Conservation (phyloP, 2,797 vertebrate genomes). For the Onychomys leucogaster region DNA sequence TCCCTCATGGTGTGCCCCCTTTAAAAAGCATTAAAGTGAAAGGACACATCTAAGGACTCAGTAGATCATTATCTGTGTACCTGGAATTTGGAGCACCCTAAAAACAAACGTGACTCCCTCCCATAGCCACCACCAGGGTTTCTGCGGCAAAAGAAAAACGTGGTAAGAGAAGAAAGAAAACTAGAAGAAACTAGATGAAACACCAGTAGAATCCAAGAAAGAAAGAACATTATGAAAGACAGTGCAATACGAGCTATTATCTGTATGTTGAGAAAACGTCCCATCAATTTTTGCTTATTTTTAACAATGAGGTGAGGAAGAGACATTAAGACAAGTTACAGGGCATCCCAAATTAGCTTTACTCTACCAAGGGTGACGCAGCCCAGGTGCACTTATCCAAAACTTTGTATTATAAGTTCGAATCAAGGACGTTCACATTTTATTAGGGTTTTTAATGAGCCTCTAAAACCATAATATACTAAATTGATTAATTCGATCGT, state of each 20-base stretch:
- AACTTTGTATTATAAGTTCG: not conserved
- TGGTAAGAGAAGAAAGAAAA: not conserved
- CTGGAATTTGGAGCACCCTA: not conserved
- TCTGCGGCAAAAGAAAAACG: not conserved
- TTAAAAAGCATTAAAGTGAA: slow-evolving; percentile 32
- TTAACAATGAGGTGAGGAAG: not conserved
- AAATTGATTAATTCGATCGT: not conserved
- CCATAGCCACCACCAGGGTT: not conserved
- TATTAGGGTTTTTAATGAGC: not conserved
- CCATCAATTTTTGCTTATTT: not conserved
- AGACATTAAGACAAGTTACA: not conserved
- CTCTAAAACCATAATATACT: not conserved
- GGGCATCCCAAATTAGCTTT: not conserved
- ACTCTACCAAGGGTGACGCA: not conserved
- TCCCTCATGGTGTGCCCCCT: not conserved
- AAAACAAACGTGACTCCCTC: not conserved
- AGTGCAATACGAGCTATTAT: not conserved
- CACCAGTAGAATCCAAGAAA: not conserved
- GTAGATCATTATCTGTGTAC: not conserved
- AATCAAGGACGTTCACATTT: not conserved
- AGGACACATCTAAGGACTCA: not conserved
- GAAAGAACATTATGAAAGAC: not conserved
- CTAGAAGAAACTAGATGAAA: not conserved
- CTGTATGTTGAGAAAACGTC: not conserved
- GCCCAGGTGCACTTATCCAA: not conserved